Conservation (phyloP, 2,113 vertebrate genomes). For the Myotis brandtii region DNA sequence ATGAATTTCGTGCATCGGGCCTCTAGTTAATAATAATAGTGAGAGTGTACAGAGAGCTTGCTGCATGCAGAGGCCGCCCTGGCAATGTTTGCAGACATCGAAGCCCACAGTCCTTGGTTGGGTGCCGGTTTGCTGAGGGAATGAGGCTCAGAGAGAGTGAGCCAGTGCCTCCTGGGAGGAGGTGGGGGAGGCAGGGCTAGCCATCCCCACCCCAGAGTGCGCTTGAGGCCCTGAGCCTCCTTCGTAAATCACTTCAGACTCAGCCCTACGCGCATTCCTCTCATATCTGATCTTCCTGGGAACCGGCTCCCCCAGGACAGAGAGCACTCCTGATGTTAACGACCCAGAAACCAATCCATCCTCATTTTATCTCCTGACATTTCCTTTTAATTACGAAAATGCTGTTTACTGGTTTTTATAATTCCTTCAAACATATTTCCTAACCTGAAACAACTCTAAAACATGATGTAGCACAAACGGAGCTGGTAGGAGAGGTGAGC, state of each 20-base stretch:
- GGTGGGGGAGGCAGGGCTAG: neutral
- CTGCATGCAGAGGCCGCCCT: neutral
- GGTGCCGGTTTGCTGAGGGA: neutral
- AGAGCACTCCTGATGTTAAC: neutral
- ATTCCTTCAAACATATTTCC: neutral
- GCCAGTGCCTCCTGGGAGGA: neutral
- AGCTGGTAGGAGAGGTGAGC: neutral
- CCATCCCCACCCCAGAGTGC: neutral
- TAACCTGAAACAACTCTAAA: neutral
- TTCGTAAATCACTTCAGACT: constrained; percentile 19
- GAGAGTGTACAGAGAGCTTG: neutral
- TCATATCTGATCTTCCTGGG: constrained; percentile 9
- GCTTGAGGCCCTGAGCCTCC: neutral
- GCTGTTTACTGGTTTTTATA: neutral
- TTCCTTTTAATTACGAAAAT: constrained; percentile 16
- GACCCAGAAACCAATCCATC: neutral
- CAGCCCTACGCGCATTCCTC: neutral
- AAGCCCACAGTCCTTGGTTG: neutral
- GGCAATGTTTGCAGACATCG: neutral
- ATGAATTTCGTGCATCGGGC: too few relatives aligned
- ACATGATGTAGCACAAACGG: neutral
- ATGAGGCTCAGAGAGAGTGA: neutral
- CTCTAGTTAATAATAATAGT: neutral
- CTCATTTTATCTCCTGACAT: neutral
- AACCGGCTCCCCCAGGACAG: neutral